These are phyloP conservation scores for Eleginops maclovinus DNA, from an alignment of 2,113 vertebrate genomes.

Conservation along the genomic window DNA sequence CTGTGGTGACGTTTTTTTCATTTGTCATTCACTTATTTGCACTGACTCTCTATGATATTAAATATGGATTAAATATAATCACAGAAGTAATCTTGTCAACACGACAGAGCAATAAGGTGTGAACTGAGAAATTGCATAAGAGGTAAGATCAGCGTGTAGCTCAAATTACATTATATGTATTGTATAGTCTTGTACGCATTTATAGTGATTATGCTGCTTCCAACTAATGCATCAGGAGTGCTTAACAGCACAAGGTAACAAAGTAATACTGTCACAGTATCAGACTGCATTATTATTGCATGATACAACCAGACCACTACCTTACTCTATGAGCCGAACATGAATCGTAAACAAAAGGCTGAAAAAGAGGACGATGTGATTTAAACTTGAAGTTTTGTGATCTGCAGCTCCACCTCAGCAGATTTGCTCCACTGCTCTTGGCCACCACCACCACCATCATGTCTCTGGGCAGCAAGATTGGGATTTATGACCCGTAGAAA, in stretches of 20 bases:
- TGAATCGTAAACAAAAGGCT: background rate
- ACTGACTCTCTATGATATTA: background rate
- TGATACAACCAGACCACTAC: background rate
- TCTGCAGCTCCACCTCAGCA: slow-evolving; percentile 10
- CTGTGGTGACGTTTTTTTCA: background rate
- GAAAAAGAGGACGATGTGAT: slow-evolving; percentile 2
- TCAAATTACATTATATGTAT: background rate
- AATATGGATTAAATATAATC: slow-evolving; percentile 23
- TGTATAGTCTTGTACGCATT: background rate
- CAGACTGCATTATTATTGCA: background rate
- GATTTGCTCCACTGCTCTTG: slow-evolving; percentile 19
- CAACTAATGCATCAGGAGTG: background rate
- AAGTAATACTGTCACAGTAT: background rate
- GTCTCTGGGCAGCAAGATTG: slow-evolving; percentile 21
- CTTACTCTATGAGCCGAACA: background rate
- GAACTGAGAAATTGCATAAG: background rate
- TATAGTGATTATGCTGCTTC: background rate
- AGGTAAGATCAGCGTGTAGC: background rate
- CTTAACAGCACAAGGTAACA: background rate
- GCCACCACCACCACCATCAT: slow-evolving; percentile 25
- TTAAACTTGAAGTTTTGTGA: slow-evolving; percentile 21
- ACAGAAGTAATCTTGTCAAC: slow-evolving; percentile 22
- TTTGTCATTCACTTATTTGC: slow-evolving; percentile 24
- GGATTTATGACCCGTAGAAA: slow-evolving; percentile 66
- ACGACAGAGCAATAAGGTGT: background rate